Base-by-base conservation (phyloP, 2,888 invertebrate species). In the Nemurella pictetii region DNA sequence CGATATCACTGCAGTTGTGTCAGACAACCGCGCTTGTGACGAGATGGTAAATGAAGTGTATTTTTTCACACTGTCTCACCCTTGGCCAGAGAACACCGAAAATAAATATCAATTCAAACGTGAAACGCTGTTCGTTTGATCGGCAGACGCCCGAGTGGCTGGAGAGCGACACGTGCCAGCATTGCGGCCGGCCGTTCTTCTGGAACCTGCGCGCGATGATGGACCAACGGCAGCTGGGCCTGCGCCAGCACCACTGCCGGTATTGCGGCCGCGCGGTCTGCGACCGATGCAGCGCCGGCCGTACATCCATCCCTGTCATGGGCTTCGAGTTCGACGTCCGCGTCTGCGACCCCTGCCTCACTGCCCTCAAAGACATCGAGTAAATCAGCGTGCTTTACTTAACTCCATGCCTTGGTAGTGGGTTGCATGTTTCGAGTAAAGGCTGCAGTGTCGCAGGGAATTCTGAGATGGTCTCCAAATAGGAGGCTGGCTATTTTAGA, bases 131-230 rank as follows among this genome's bases (percentile, higher is more conserved):
- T n/a, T 84, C 20, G 55, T 20, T 55, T 55, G 55, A 12, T 26
- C 81, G 80, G 15, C 88, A 94, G 93, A 98, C 98, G 0, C 98
- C 99, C 20, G 95, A 95, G 86, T 99, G 99, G 99, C 94, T 94
- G 87, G 98, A 99, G 89, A 95, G 97, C 75, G 99, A 99, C 90
- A 93, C 95, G 75, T 99, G 99, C 90, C 96, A 99, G 92, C 93
- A 97, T 85, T 99, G 99, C 90, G 95, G 95, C 84, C 93, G 96
- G 86, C 99, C 99, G 28, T 99, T 99, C 92, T 99, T 99, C 91
- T 99, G 99, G 99, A 99, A 99, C 91, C 93, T 99, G 83, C 94
- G 96, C 87, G 97, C 97, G 15, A 99, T 99, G 99, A 98, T 99
- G 96, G 98, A 99, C 90, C 97, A 97, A 91, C 95, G 97, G 89